phyloP scores from a whole-genome alignment of 1,140 invertebrate genomes.

The Hestina assimilis region DNA sequence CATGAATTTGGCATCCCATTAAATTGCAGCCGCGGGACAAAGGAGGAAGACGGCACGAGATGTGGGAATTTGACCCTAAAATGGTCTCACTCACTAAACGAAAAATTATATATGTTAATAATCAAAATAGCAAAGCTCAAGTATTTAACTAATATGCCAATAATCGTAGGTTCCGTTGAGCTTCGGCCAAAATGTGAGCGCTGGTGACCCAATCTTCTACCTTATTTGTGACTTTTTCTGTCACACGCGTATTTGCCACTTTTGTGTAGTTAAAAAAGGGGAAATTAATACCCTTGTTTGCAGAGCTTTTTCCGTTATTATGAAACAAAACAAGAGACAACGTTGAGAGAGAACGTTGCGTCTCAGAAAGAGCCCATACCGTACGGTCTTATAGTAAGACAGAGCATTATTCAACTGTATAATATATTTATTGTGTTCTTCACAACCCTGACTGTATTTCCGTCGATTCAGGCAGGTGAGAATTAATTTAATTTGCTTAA shows the following conservation, averaged over 20 bases:
- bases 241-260: slow-evolving; percentile 1
- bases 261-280: slow-evolving; percentile 24
- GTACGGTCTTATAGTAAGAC: slow-evolving; percentile 87
- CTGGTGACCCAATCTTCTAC: too few relatives aligned
- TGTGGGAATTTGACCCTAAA: too few relatives aligned
- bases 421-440: slow-evolving; percentile 98
- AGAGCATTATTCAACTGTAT: slow-evolving; percentile 90
- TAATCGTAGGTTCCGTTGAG: too few relatives aligned
- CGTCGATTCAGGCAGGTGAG: slow-evolving; percentile 88
- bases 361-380: slow-evolving; percentile 70
- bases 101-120: too few relatives aligned
- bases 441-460: slow-evolving; percentile 94
- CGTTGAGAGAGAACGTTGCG: slow-evolving; percentile 37
- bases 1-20: too few relatives aligned
- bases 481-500: too few relatives aligned
- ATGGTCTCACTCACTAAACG: too few relatives aligned
- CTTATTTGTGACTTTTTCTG: background rate
- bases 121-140: too few relatives aligned
- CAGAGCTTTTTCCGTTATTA: slow-evolving; percentile 93
- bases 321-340: slow-evolving; percentile 67
- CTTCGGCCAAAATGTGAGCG: too few relatives aligned
- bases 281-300: slow-evolving; percentile 16
- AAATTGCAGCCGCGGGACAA: too few relatives aligned
- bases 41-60: too few relatives aligned
- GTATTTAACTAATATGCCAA: too few relatives aligned